Percentiles rank a stretch among this genome's conserved stretches.
Conservation (phyloP, 2,113 vertebrate species). For the Leuciscus idus region DNA sequence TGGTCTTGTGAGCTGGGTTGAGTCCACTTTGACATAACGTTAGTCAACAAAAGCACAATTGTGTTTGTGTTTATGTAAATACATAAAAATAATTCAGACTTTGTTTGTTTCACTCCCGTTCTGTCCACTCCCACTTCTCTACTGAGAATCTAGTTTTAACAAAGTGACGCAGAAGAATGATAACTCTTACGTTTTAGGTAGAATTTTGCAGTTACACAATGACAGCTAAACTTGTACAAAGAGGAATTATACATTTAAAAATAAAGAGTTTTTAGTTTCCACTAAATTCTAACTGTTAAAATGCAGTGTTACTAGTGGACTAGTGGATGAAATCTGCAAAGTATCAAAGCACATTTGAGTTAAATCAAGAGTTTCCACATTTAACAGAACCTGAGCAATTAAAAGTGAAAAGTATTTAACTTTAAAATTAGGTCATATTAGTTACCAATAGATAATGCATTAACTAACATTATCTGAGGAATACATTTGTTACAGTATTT, state of each 20-base stretch:
- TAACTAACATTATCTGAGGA: too few relatives aligned
- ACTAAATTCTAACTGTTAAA: background rate
- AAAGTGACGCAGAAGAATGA: background rate
- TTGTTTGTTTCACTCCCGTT: background rate
- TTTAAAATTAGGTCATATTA: background rate
- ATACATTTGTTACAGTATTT: too few relatives aligned
- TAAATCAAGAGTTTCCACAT: background rate
- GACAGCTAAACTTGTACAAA: background rate
- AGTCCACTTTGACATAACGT: too few relatives aligned
- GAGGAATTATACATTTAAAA: background rate
- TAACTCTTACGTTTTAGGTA: background rate
- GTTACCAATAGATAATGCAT: too few relatives aligned
- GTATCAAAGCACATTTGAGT: background rate
- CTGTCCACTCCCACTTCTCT: slow-evolving; percentile 11
- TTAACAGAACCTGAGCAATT: background rate
- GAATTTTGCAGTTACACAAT: background rate
- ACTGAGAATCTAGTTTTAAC: background rate
- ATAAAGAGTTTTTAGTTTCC: background rate
- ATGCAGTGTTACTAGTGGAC: background rate
- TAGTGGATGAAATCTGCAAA: background rate
- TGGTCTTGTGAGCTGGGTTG: background rate
- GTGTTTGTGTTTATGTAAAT: background rate
- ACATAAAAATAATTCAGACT: background rate
- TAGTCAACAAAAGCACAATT: background rate
- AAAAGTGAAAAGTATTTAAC: background rate